These are phyloP conservation scores for Phrynosoma blainvillii DNA, from an alignment of 2,113 vertebrate species.

Conservation along the genomic window DNA sequence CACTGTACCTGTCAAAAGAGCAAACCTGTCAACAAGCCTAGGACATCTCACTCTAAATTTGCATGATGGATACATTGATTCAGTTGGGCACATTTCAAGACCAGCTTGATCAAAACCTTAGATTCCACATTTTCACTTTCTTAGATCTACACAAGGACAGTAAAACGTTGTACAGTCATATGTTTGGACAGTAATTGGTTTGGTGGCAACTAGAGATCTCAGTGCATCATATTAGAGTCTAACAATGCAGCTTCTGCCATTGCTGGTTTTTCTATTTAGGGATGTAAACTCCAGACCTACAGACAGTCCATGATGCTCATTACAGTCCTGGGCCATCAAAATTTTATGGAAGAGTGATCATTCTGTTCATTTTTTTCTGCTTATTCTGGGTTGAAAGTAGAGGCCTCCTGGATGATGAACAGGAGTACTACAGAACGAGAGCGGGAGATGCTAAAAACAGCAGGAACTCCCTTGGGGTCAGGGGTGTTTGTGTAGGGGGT, in stretches of 20 bases:
- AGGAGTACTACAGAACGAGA: background rate
- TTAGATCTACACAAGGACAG: background rate
- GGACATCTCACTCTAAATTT: slow-evolving; percentile 47
- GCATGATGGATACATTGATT: slow-evolving; percentile 22
- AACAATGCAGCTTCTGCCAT: background rate
- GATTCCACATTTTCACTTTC: background rate
- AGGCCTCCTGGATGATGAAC: background rate
- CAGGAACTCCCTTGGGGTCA: too few relatives aligned
- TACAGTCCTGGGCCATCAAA: background rate
- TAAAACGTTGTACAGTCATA: background rate
- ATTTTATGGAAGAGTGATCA: background rate
- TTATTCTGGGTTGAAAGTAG: background rate
- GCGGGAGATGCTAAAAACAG: background rate
- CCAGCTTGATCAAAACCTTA: slow-evolving; percentile 31
- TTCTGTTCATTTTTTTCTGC: background rate
- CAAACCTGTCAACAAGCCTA: slow-evolving; percentile 39
- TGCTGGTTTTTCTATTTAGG: slow-evolving; percentile 1
- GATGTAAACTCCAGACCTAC: background rate
- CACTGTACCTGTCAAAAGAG: slow-evolving; percentile 53
- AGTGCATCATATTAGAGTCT: background rate
- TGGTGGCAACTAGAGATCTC: background rate
- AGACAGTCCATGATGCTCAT: background rate
- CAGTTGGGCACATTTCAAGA: slow-evolving; percentile 44
- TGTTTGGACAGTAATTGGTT: slow-evolving; percentile 1
- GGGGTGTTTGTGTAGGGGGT: too few relatives aligned